Conservation (phyloP, 2,797 vertebrate genomes). For the Phyllotis vaccarum region DNA sequence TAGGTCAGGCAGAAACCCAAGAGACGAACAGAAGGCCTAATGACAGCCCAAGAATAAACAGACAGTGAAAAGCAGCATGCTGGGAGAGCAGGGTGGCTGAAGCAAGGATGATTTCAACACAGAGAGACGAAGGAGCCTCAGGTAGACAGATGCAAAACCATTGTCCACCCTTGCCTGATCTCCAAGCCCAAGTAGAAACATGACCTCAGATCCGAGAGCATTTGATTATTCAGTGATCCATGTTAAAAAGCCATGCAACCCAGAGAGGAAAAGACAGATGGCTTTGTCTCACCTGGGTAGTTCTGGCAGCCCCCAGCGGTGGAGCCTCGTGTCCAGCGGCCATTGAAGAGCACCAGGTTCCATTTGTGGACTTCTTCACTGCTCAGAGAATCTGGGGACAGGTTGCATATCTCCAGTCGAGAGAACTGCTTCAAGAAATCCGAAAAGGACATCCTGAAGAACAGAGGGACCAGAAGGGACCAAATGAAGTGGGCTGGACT, state of each 20-base stretch:
- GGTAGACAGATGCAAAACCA: background rate
- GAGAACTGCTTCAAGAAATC: slow-evolving; percentile 94
- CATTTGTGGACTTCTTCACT: slow-evolving; percentile 90
- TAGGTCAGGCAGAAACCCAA: background rate
- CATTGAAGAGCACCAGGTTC: slow-evolving; percentile 90
- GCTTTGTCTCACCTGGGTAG: slow-evolving; percentile 87
- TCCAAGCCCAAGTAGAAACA: background rate
- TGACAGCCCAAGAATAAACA: fast-evolving
- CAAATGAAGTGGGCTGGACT: background rate
- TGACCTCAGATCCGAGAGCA: background rate
- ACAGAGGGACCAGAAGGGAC: background rate
- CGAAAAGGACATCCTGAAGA: slow-evolving; percentile 92
- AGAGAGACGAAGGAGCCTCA: background rate
- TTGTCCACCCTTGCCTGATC: background rate
- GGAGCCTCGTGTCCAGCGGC: slow-evolving; percentile 91
- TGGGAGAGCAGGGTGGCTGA: no score
- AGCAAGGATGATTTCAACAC: background rate
- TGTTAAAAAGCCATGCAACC: background rate
- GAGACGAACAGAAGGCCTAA: background rate
- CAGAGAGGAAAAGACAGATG: fast-evolving
- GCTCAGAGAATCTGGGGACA: slow-evolving; percentile 92
- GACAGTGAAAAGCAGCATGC: background rate
- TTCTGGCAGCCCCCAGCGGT: slow-evolving; percentile 93
- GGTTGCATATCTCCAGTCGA: slow-evolving; percentile 93
- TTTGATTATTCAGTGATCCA: background rate